A percentile compares a stretch with the other conserved stretches of the same genome.
These are phyloP conservation scores for Brachyistius frenatus DNA, from an alignment of 2,113 vertebrate species.

Conservation along the genomic window DNA sequence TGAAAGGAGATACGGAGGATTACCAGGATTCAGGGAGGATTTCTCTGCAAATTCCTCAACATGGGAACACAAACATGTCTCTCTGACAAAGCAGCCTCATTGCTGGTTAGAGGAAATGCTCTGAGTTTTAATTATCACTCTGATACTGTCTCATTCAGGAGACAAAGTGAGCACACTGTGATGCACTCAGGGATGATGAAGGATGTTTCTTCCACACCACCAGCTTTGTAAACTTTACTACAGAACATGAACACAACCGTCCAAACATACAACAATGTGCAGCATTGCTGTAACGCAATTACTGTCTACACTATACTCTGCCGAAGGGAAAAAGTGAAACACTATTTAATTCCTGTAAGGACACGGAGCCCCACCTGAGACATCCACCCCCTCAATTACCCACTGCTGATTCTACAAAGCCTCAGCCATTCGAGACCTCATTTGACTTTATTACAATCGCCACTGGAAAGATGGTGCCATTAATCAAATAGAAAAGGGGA, in stretches of 20 bases:
- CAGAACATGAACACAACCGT: conserved; percentile 25
- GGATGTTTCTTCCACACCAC: conserved; percentile 46
- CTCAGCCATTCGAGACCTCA: conserved; percentile 67
- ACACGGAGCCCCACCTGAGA: conserved; percentile 61
- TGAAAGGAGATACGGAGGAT: conserved; percentile 45
- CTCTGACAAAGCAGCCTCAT: conserved; percentile 20
- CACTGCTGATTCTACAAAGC: conserved; percentile 74
- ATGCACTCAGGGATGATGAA: conserved; percentile 16
- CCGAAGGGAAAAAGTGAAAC: conserved; percentile 49
- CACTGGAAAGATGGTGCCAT: conserved; percentile 59
- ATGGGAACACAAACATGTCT: conserved; percentile 14
- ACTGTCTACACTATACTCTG: conserved; percentile 59
- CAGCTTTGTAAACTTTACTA: conserved; percentile 53
- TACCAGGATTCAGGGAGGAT: conserved; percentile 35
- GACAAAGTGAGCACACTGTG: conserved; percentile 33
- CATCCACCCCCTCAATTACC: conserved; percentile 69
- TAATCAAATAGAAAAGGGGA: conserved; percentile 71
- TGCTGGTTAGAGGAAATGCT: not conserved
- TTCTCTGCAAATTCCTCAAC: conserved; percentile 37
- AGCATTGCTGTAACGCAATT: conserved; percentile 58
- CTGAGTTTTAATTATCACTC: conserved; percentile 31
- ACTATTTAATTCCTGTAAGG: conserved; percentile 53
- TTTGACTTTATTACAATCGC: conserved; percentile 77
- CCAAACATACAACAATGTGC: conserved; percentile 46
- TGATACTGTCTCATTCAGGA: conserved; percentile 48